These are phyloP conservation scores for Pediacus dermestoides DNA, from an alignment of 2,888 invertebrate genomes.

Conservation along the genomic window DNA sequence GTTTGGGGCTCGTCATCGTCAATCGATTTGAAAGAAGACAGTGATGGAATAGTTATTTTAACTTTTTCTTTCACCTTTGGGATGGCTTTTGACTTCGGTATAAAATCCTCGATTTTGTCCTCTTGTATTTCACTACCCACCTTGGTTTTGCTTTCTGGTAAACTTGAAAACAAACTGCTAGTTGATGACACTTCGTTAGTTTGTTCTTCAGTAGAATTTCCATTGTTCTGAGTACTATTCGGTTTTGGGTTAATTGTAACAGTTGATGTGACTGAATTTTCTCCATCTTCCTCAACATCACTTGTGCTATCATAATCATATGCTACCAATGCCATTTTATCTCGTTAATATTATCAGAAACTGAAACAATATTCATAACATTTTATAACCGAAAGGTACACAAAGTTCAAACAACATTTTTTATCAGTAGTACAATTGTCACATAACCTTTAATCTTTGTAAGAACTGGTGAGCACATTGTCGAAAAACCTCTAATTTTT, in stretches of 20 bases:
- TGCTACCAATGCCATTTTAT: slow-evolving; percentile 36
- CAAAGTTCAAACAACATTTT: no score
- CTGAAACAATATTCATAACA: slow-evolving; percentile 2
- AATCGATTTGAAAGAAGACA: slow-evolving; percentile 33
- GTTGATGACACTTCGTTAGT: not conserved
- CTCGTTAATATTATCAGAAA: slow-evolving; percentile 4
- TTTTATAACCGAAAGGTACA: no score
- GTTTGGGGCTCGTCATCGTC: slow-evolving; percentile 27
- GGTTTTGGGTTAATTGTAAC: slow-evolving; percentile 10
- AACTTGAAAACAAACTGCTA: slow-evolving; percentile 27
- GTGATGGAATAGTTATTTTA: slow-evolving; percentile 38
- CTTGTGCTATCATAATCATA: slow-evolving; percentile 37
- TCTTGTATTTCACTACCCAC: slow-evolving; percentile 23
- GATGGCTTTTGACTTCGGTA: slow-evolving; percentile 33
- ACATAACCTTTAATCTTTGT: no score
- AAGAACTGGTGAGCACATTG: no score
- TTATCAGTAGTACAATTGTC: no score
- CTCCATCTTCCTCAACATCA: slow-evolving; percentile 30
- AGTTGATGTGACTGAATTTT: slow-evolving; percentile 14
- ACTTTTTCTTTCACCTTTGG: slow-evolving; percentile 32
- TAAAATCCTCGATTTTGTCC: slow-evolving; percentile 39
- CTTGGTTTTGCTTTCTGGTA: slow-evolving; percentile 31
- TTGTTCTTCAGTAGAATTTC: slow-evolving; percentile 3
- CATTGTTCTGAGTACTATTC: slow-evolving; percentile 9
- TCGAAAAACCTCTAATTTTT: no score